A percentile compares a stretch with the other conserved stretches of the same genome.
phyloP scores from a whole-genome alignment of 1,140 invertebrate species.

The Drosophila mojavensis region DNA sequence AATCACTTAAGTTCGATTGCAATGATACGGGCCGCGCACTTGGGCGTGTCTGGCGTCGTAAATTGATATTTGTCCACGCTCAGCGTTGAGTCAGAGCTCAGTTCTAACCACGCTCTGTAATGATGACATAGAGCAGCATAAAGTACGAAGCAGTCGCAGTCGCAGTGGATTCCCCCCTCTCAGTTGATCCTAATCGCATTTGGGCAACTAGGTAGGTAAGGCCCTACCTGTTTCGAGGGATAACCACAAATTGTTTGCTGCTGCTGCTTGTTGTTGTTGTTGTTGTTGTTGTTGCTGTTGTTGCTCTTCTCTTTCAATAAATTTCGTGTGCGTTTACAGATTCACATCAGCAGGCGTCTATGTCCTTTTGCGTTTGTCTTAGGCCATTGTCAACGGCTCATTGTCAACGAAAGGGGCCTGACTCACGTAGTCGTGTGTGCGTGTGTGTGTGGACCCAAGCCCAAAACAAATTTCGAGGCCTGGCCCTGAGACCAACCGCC shows the following conservation, averaged over 20 bases:
- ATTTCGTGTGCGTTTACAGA: constrained; percentile 43
- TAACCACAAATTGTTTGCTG: constrained; percentile 59
- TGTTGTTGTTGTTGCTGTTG: constrained; percentile 5
- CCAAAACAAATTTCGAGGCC: background rate
- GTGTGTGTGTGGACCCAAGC: constrained; percentile 1
- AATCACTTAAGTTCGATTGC: constrained; percentile 43
- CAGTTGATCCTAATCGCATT: constrained; percentile 43
- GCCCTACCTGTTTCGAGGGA: constrained; percentile 51
- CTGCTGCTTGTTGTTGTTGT: constrained; percentile 10
- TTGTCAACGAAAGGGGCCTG: constrained; percentile 40
- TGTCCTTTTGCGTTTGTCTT: constrained; percentile 26
- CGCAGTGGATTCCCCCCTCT: background rate
- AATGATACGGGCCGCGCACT: constrained; percentile 16
- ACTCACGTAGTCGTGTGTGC: constrained; percentile 36
- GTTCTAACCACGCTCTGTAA: constrained; percentile 32
- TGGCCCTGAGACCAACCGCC: constrained; percentile 24
- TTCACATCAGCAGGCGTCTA: constrained; percentile 50
- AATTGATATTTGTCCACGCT: constrained; percentile 51
- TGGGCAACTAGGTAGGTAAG: background rate
- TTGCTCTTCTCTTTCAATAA: constrained; percentile 19
- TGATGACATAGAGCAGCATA: constrained; percentile 40
- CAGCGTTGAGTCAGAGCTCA: background rate
- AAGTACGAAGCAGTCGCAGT: background rate
- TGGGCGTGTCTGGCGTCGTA: constrained; percentile 25
- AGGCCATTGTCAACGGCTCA: constrained; percentile 46